A percentile compares a stretch with the other conserved stretches of the same genome.
Conservation (phyloP, 2,797 vertebrate species). For the Lacerta bilineata region DNA sequence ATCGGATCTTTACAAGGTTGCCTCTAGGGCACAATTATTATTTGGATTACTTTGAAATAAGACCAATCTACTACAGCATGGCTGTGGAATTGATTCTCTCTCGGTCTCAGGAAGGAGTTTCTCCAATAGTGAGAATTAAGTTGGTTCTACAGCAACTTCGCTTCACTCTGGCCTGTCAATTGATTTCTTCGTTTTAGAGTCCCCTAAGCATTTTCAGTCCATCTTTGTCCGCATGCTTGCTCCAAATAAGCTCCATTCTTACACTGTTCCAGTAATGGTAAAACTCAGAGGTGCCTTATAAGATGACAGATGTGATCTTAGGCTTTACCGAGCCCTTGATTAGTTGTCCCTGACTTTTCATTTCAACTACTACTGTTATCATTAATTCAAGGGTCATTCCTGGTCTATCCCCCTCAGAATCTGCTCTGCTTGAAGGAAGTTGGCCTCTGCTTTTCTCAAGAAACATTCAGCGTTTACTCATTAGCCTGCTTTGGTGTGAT, state of each 20-base stretch:
- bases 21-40: slow-evolving; percentile 20
- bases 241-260: slow-evolving; percentile 1
- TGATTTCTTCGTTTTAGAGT: slow-evolving; percentile 31
- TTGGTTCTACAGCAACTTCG: neutral
- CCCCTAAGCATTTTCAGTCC: slow-evolving; percentile 35
- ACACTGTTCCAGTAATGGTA: neutral
- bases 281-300: slow-evolving; percentile 13
- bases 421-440: neutral
- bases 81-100: neutral
- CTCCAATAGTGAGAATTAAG: slow-evolving; percentile 29
- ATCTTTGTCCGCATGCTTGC: neutral
- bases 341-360: neutral
- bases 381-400: slow-evolving; percentile 13
- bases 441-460: neutral
- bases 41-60: neutral
- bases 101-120: neutral
- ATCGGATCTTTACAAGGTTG: neutral
- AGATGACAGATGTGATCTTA: slow-evolving; percentile 8
- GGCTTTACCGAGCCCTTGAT: slow-evolving; percentile 9
- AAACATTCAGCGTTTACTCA: neutral
- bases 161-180: slow-evolving; percentile 33
- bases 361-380: neutral
- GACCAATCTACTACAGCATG: neutral
- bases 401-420: neutral
- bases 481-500: slow-evolving; percentile 7